Percentiles rank a stretch among this genome's conserved stretches.
Evolutionary conservation across 2,113 vertebrate genomes (phyloP).

Genomic region (Taurulus bubalis): DNA sequence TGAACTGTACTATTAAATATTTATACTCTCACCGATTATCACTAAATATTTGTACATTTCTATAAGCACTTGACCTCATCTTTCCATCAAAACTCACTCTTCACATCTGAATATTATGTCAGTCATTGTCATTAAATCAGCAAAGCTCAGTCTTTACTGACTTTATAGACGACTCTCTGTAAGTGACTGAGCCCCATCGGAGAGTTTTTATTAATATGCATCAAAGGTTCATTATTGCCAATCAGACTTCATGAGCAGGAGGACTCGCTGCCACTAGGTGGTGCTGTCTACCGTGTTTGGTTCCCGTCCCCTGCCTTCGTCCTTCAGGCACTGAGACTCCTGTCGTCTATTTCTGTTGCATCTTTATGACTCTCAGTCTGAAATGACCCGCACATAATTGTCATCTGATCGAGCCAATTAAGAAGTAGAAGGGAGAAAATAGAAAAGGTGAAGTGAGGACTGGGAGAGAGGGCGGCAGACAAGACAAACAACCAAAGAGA

Average conservation of each 20-base stretch:
- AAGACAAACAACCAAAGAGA: neutral
- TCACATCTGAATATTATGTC: neutral
- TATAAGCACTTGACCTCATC: neutral
- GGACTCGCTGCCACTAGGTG: slow-evolving; percentile 21
- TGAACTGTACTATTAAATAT: neutral
- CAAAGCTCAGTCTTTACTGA: slow-evolving; percentile 15
- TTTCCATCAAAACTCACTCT: neutral
- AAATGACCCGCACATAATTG: slow-evolving; percentile 29
- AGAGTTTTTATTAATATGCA: slow-evolving; percentile 21
- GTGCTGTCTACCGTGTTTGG: slow-evolving; percentile 56
- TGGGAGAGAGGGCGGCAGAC: slow-evolving; percentile 20
- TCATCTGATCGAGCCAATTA: slow-evolving; percentile 54
- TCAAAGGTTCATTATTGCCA: slow-evolving; percentile 14
- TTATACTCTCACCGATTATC: neutral
- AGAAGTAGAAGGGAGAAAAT: slow-evolving; percentile 35
- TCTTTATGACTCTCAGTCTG: slow-evolving; percentile 26
- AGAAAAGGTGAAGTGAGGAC: slow-evolving; percentile 25
- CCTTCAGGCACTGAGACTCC: slow-evolving; percentile 25
- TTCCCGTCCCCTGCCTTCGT: neutral
- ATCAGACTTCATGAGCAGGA: neutral
- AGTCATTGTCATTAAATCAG: neutral
- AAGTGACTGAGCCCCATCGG: slow-evolving; percentile 16
- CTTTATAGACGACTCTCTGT: slow-evolving; percentile 8
- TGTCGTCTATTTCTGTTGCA: slow-evolving; percentile 31
- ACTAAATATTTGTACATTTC: neutral